Percentiles rank a stretch among this genome's conserved stretches.
These are phyloP conservation scores for Daboia siamensis DNA, from an alignment of 2,113 vertebrate genomes.

Conservation along the genomic window DNA sequence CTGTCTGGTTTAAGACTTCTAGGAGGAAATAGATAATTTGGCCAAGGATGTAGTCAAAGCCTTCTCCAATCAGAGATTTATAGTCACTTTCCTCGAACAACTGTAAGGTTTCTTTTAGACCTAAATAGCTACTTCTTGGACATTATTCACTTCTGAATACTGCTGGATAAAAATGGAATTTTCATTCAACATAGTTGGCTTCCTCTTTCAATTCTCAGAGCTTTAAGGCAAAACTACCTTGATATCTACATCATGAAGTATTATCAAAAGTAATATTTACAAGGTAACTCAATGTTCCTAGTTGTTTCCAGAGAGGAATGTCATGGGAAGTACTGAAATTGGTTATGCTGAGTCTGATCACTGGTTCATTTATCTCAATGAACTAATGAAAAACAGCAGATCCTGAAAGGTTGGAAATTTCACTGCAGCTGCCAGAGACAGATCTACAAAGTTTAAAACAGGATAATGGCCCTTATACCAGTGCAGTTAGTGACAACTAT, in stretches of 20 bases:
- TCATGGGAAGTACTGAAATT: background rate
- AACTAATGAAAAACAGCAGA: too few species aligned
- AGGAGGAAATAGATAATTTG: background rate
- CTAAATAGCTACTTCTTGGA: background rate
- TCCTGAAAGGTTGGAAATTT: too few species aligned
- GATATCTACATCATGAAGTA: too few species aligned
- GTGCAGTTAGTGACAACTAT: too few species aligned
- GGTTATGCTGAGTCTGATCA: background rate
- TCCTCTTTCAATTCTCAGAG: background rate
- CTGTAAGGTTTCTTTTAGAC: background rate
- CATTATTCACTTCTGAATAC: too few species aligned
- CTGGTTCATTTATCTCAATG: background rate
- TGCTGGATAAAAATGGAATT: background rate
- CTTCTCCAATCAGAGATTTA: background rate
- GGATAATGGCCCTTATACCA: too few species aligned
- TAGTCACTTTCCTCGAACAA: background rate
- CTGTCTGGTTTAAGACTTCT: background rate
- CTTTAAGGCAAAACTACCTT: background rate
- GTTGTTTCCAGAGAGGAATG: background rate
- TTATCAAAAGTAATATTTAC: background rate
- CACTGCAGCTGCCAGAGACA: too few species aligned
- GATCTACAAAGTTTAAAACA: too few species aligned
- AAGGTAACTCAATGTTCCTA: background rate
- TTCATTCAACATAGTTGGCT: too few species aligned
- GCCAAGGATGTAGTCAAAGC: background rate